Evolutionary conservation across 2,113 vertebrate species (phyloP), one percentile per base, ranked within the genome.

Genomic region (Oncorhynchus mykiss): DNA sequence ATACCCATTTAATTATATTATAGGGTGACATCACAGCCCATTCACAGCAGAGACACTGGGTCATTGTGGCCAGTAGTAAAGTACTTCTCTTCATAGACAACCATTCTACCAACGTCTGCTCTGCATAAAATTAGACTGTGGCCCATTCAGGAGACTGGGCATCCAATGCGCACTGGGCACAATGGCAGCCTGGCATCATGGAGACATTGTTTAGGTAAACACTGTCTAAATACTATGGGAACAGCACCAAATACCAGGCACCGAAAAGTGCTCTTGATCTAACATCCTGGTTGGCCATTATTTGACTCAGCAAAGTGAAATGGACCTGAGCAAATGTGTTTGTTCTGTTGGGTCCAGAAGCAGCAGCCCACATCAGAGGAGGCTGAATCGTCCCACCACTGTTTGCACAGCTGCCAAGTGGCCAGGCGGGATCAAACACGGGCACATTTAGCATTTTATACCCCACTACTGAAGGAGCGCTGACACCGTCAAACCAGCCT

Each of bases 381-480:
- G 71, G 69, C 79, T 45, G 76, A 84, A 90, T 91, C 86, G 78
- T 87, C 88, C 84, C 83, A 81, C 82, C 78, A 78, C 75, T 93
- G 90, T 93, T 94, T 94, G 88, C 90, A 91, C 92, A 94, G 93
- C 92, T 93, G 91, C 88, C 85, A 88, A 82, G 78, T 81, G 73
- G 83, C 85, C 80, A 79, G 22, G 76, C 83, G 75, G 85, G 71
- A 78, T 84, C 78, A 86, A 81, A 87, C 79, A 87, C 62, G 80
- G 81, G 82, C 86, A 85, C 75, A 83, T 81, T 88, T 91, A 88
- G 84, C 75, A 83, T 81, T 88, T 91, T 88, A 84, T 79, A 83
- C 76, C 57, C 79, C 67, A 73, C 84, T 80, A 83, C 81, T 82
- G 80, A 84, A 84, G 73, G 71, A 84, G 85, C 9, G 39, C 88